Conservation (phyloP, 2,797 vertebrate species). For the Hypotaenidia philippensis region DNA sequence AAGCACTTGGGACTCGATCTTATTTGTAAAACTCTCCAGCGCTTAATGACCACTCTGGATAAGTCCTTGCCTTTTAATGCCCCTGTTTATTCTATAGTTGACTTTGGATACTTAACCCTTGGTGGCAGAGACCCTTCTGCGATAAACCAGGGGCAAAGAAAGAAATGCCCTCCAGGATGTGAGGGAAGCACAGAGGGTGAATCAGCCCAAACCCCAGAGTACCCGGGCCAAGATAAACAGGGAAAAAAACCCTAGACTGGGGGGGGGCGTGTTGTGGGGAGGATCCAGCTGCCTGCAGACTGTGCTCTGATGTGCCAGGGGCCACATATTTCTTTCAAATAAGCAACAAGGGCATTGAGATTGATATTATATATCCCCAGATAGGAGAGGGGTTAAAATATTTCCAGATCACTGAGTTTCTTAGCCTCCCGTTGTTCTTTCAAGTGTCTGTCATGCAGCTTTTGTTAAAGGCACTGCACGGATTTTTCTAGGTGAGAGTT, state of each 20-base stretch:
- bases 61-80: neutral
- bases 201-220: neutral
- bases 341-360: neutral
- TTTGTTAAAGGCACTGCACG: neutral
- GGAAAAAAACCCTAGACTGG: neutral
- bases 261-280: too few species aligned
- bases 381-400: slow-evolving; percentile 12
- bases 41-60: neutral
- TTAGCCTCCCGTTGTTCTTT: neutral
- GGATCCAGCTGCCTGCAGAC: neutral
- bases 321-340: neutral
- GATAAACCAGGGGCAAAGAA: neutral
- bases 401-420: neutral
- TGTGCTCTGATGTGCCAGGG: neutral
- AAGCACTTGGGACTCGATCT: neutral
- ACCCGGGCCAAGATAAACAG: neutral
- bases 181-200: neutral
- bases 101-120: neutral
- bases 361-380: neutral
- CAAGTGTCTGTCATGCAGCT: neutral
- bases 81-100: neutral
- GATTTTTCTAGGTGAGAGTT: slow-evolving; percentile 36
- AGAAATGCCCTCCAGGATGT: neutral
- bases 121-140: neutral
- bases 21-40: slow-evolving; percentile 7